Percentiles rank a stretch among this genome's conserved stretches.
phyloP scores from a whole-genome alignment of 2,113 vertebrate genomes.

The Hippocampus comes region DNA sequence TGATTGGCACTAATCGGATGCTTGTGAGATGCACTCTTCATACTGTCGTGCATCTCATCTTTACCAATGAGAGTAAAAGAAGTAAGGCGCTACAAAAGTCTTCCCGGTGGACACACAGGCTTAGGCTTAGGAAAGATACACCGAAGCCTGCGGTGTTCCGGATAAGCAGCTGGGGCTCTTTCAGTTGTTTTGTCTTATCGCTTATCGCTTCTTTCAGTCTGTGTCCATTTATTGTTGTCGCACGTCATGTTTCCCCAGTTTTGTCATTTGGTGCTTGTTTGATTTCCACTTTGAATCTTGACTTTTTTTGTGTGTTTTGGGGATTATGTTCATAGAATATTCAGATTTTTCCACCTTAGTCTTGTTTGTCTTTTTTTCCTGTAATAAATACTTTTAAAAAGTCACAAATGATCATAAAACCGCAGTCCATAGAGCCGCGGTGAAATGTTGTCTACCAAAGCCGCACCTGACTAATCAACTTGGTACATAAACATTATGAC shows the following conservation, averaged over 20 bases:
- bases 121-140: slow-evolving; percentile 29
- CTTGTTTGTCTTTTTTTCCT: too few species aligned
- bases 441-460: not conserved
- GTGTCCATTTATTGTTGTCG: too few species aligned
- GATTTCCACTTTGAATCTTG: too few species aligned
- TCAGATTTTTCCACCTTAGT: too few species aligned
- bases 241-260: too few species aligned
- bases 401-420: too few species aligned
- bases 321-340: too few species aligned
- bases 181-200: slow-evolving; percentile 15
- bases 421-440: not conserved
- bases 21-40: too few species aligned
- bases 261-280: too few species aligned
- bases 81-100: slow-evolving; percentile 26
- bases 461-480: not conserved
- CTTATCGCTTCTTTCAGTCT: not conserved
- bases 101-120: slow-evolving; percentile 45
- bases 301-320: too few species aligned
- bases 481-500: not conserved
- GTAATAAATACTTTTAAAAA: too few species aligned
- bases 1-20: not conserved
- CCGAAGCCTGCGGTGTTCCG: slow-evolving; percentile 34
- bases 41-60: slow-evolving; percentile 13
- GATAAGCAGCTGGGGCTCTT: slow-evolving; percentile 28
- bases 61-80: slow-evolving; percentile 18